Evolutionary conservation across 2,113 vertebrate genomes (phyloP).

Genomic region (Dolichotis patagonum): DNA sequence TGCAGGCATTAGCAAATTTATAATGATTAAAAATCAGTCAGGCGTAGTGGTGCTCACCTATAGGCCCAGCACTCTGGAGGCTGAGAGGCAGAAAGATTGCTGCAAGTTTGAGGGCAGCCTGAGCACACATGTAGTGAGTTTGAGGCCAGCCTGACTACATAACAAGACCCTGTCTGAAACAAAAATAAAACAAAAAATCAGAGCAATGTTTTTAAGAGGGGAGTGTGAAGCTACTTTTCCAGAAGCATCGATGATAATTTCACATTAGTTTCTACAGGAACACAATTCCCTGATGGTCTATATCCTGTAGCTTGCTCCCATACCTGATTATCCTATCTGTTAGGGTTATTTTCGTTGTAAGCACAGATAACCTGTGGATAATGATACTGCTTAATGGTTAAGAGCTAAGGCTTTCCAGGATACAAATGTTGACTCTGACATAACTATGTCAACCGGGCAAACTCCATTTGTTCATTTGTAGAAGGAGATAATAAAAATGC

Average conservation of each 20-base stretch:
- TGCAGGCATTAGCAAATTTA: not conserved
- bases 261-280: not conserved
- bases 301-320: not conserved
- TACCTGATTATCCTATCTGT: conserved; percentile 7
- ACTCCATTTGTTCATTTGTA: not conserved
- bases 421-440: conserved; percentile 21
- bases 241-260: not conserved
- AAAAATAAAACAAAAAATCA: not conserved
- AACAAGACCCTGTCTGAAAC: not conserved
- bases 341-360: not conserved
- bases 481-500: conserved; percentile 22
- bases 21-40: not conserved
- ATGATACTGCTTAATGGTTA: not conserved
- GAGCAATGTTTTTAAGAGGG: not conserved
- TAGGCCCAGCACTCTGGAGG: not conserved
- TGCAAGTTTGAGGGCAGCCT: not conserved
- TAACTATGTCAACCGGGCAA: not conserved
- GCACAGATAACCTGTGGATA: not conserved
- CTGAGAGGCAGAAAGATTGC: not conserved
- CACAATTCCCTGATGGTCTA: not conserved
- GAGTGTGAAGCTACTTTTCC: not conserved
- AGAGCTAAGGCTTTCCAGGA: not conserved
- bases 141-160: not conserved
- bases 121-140: not conserved
- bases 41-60: not conserved